Evolutionary conservation across 1,140 invertebrate species (phyloP), one percentile per base, ranked within the genome.

Genomic region (Aricia agestis): DNA sequence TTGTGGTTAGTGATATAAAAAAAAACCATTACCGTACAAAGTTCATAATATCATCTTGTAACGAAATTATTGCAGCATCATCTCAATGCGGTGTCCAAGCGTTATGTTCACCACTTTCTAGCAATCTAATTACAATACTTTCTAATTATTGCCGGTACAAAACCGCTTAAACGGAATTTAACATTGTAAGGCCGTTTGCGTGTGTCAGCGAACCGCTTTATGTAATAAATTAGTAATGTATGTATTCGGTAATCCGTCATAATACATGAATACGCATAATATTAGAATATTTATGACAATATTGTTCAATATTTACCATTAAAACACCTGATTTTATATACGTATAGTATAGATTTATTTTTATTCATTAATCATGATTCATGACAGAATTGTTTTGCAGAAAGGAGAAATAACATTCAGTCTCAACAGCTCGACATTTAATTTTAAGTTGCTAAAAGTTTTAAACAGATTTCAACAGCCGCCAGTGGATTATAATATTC

Each of bases 61-160:
- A 11, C 45, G 45, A 52, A 52, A 52, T 52, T 52, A 52, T 52
- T 4, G 13, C 45, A 52, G 45, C 10, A 13, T 52, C 9, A 52
- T 52, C 45, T 13, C 45, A 52, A 13, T 15, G 45, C 45, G 13
- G 45, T 52, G 13, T 52, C 45, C 45, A 15, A 52, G 45, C 2
- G 9, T n/a, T n/a, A n/a, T 52, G 11, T 6, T 17, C 59, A 63
- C 6, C 19, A 63, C 59, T 63, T 63, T 63, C 59, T 63, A 63
- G 18, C 59, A 63, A 63, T 63, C 59, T 25, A 19, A 63, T 63
- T 11, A 63, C 59, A 63, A 63, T 63, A 63, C 59, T 63, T 63
- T 63, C 59, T 63, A 63, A 63, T 63, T 63, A 63, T 63, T 19
- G 59, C 59, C 18, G 19, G 17, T 25, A 19, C 59, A 19, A 19